Conservation (phyloP, 2,888 invertebrate species). For the Acleris literana region DNA sequence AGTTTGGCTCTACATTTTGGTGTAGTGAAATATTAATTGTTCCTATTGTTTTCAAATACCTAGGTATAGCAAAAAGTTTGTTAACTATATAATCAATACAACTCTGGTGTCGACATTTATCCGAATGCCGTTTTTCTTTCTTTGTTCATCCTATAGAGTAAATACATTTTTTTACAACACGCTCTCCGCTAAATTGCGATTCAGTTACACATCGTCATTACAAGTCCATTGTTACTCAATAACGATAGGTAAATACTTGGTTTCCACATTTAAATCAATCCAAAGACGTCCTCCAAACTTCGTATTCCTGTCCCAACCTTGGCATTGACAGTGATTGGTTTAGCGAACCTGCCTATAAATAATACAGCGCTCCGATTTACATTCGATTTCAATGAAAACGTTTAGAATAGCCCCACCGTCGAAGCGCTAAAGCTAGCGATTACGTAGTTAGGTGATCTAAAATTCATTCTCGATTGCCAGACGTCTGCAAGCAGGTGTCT, state of each 20-base stretch:
- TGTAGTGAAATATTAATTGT: too few relatives aligned
- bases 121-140: too few relatives aligned
- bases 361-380: slow-evolving; percentile 49
- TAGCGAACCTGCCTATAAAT: slow-evolving; percentile 59
- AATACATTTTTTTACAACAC: too few relatives aligned
- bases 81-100: too few relatives aligned
- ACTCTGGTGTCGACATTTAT: too few relatives aligned
- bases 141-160: too few relatives aligned
- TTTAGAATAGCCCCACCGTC: slow-evolving; percentile 37
- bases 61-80: neutral
- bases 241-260: neutral
- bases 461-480: slow-evolving; percentile 39
- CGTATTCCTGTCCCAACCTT: slow-evolving; percentile 50
- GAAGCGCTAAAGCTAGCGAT: slow-evolving; percentile 32
- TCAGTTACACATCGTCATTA: too few relatives aligned
- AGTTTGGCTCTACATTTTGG: too few relatives aligned
- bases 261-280: slow-evolving; percentile 20
- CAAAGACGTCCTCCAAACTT: slow-evolving; percentile 29
- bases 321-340: slow-evolving; percentile 69
- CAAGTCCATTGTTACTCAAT: neutral
- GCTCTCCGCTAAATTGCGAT: too few relatives aligned
- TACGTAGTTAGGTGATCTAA: slow-evolving; percentile 39
- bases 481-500: slow-evolving; percentile 37
- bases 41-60: neutral
- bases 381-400: slow-evolving; percentile 54